A percentile compares a stretch with the other conserved stretches of the same genome.
Evolutionary conservation across 2,113 vertebrate genomes (phyloP).

Genomic region (Sinocyclocheilus rhinocerous): DNA sequence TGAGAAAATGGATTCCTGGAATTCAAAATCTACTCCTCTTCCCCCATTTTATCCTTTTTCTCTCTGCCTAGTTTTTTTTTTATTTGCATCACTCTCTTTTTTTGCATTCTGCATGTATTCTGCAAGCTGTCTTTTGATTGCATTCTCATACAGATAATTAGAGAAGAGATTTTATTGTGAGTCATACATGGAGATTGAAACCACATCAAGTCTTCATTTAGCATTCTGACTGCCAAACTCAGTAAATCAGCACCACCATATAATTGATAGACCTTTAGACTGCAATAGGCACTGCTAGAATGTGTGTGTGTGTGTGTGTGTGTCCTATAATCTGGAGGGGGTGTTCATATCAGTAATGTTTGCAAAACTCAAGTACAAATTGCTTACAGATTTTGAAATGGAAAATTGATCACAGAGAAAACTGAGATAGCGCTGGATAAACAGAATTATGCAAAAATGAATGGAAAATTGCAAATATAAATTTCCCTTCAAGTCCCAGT

Average conservation of each 20-base stretch:
- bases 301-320: not conserved
- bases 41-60: not conserved
- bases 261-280: not conserved
- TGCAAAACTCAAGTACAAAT: constrained; percentile 8
- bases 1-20: constrained; percentile 37
- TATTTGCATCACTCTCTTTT: not conserved
- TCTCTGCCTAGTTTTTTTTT: no score
- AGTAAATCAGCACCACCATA: constrained; percentile 3
- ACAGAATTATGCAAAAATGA: constrained; percentile 30
- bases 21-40: constrained; percentile 23
- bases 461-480: constrained; percentile 11
- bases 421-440: constrained; percentile 1
- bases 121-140: constrained; percentile 1
- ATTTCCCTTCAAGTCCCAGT: constrained; percentile 14
- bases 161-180: constrained; percentile 23
- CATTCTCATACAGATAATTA: constrained; percentile 42
- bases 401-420: constrained; percentile 33
- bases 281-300: not conserved
- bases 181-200: not conserved
- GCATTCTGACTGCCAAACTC: constrained; percentile 6
- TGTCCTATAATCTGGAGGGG: not conserved
- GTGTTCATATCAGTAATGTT: constrained; percentile 27
- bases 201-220: constrained; percentile 19
- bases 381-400: constrained; percentile 33
- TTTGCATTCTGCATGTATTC: not conserved